These are phyloP conservation scores for Pegoplata infirma DNA, from an alignment of 2,888 invertebrate species.

Conservation along the genomic window DNA sequence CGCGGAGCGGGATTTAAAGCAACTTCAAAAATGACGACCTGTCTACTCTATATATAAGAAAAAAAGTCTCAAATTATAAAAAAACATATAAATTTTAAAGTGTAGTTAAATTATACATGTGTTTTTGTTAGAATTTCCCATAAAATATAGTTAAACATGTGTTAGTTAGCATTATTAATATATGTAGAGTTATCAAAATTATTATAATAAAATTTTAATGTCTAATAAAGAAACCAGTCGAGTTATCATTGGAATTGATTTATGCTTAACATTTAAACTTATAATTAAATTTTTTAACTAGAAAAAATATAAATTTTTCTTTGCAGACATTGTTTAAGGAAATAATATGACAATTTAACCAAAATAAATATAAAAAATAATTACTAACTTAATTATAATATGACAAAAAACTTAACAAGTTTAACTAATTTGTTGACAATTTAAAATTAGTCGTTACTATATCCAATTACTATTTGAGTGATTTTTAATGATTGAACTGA, in stretches of 20 bases:
- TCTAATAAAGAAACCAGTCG: constrained; percentile 54
- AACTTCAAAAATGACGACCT: too few species aligned
- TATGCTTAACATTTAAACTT: constrained; percentile 46
- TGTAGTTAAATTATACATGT: too few species aligned
- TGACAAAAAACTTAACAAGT: constrained; percentile 27
- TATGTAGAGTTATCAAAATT: background rate
- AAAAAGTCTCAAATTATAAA: too few species aligned
- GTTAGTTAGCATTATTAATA: background rate
- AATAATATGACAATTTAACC: constrained; percentile 16
- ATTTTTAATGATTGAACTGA: constrained; percentile 32
- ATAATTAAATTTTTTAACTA: constrained; percentile 17
- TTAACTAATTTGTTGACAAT: constrained; percentile 39
- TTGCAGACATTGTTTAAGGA: constrained; percentile 5
- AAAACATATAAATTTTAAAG: background rate
- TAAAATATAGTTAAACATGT: background rate
- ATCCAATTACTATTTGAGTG: too few species aligned
- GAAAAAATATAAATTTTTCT: too few species aligned
- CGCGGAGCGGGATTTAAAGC: too few species aligned
- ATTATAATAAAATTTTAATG: background rate
- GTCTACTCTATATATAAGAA: too few species aligned
- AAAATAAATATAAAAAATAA: constrained; percentile 17
- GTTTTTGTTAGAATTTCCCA: background rate
- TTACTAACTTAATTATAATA: constrained; percentile 5
- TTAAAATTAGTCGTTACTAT: constrained; percentile 11
- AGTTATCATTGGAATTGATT: constrained; percentile 57